Evolutionary conservation across 2,888 invertebrate species (phyloP).

Genomic region (Hydrotaea cyrtoneurina): DNA sequence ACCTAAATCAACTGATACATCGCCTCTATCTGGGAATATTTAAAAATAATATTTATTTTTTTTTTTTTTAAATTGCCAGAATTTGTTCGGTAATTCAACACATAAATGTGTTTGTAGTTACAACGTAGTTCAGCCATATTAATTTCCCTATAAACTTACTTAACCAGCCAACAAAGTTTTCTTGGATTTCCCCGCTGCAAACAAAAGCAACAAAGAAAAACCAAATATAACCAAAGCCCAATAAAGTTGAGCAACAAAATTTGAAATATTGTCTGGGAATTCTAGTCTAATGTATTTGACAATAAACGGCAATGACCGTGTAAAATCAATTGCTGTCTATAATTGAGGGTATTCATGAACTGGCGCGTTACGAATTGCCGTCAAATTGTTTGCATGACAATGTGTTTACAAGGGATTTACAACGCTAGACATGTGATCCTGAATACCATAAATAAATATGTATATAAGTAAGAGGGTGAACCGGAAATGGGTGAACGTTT

Average conservation of each 20-base stretch:
- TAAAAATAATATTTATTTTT: too few species aligned
- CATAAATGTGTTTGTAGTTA: slow-evolving; percentile 4
- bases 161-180: slow-evolving; percentile 10
- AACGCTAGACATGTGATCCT: too few species aligned
- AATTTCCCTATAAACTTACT: slow-evolving; percentile 17
- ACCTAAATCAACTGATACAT: too few species aligned
- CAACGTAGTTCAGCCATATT: slow-evolving; percentile 10
- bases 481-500: too few species aligned
- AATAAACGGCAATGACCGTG: slow-evolving; percentile 60
- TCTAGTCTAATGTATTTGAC: slow-evolving; percentile 11
- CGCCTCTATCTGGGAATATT: too few species aligned
- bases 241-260: slow-evolving; percentile 58
- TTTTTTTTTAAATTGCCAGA: too few species aligned
- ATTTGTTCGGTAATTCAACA: too few species aligned
- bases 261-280: slow-evolving; percentile 59
- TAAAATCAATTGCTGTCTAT: slow-evolving; percentile 60
- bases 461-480: too few species aligned
- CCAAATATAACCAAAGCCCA: slow-evolving; percentile 38
- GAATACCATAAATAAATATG: too few species aligned
- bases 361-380: too few species aligned
- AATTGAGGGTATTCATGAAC: background rate
- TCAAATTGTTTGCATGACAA: too few species aligned
- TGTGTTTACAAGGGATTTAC: too few species aligned
- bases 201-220: slow-evolving; percentile 7
- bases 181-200: background rate